These are phyloP conservation scores for Holothuria leucospilota DNA, from an alignment of 53 echinoderm and acorn worm genomes.

Conservation along the genomic window DNA sequence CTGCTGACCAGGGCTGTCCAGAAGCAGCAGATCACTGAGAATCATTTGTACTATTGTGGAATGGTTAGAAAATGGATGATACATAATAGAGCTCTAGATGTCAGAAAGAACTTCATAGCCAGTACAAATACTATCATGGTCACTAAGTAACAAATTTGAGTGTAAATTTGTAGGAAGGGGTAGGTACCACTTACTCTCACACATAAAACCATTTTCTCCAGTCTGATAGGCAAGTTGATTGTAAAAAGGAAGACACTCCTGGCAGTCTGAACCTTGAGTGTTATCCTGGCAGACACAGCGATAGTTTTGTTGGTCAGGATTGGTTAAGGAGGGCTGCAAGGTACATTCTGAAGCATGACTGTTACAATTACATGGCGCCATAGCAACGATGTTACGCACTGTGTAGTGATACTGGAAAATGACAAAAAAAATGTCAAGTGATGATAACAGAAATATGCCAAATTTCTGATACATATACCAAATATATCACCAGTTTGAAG, in stretches of 20 bases:
- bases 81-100: too few relatives aligned
- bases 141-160: too few relatives aligned
- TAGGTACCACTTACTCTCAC: slow-evolving; percentile 44
- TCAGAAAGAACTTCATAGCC: too few relatives aligned
- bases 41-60: too few relatives aligned
- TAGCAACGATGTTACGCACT: slow-evolving; percentile 76
- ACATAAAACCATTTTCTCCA: slow-evolving; percentile 72
- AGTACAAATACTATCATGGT: too few relatives aligned
- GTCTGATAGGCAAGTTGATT: slow-evolving; percentile 86
- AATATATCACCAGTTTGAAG: too few relatives aligned
- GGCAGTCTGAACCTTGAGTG: slow-evolving; percentile 78
- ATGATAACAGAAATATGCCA: not conserved
- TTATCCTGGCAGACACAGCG: slow-evolving; percentile 87
- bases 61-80: too few relatives aligned
- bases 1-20: too few relatives aligned
- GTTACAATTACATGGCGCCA: slow-evolving; percentile 83
- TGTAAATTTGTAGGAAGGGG: too few relatives aligned
- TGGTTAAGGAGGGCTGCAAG: slow-evolving; percentile 65
- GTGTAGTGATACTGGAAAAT: slow-evolving; percentile 91
- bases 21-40: too few relatives aligned
- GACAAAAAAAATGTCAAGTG: not conserved
- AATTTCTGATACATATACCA: not conserved
- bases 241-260: slow-evolving; percentile 88
- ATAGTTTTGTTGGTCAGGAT: slow-evolving; percentile 69
- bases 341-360: slow-evolving; percentile 81